phyloP scores from a whole-genome alignment of 2,888 invertebrate genomes.

The Microplitis manilae region DNA sequence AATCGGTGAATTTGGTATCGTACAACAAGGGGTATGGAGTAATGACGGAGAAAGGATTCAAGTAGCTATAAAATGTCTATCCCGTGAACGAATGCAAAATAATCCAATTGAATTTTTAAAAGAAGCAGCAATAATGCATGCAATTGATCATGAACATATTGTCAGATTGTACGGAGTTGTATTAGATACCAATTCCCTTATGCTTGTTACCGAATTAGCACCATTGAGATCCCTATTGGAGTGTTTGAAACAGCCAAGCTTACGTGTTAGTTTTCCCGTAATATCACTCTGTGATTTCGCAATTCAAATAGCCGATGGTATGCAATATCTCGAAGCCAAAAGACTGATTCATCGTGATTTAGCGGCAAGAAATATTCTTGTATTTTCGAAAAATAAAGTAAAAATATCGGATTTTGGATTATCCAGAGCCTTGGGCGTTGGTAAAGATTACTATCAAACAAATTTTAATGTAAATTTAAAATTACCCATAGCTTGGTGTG shows the following conservation, averaged over 20 bases:
- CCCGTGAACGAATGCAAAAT: slow-evolving; percentile 94
- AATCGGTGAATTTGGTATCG: slow-evolving; percentile 97
- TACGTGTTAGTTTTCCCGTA: slow-evolving; percentile 93
- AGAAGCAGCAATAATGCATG: slow-evolving; percentile 98
- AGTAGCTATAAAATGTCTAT: slow-evolving; percentile 97
- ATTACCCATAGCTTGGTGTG: slow-evolving; percentile 99
- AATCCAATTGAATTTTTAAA: slow-evolving; percentile 97
- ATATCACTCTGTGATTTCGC: slow-evolving; percentile 95
- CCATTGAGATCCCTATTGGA: slow-evolving; percentile 94
- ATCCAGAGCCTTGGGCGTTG: slow-evolving; percentile 94
- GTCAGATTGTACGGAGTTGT: slow-evolving; percentile 98
- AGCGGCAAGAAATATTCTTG: slow-evolving; percentile 97
- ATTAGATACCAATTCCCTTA: slow-evolving; percentile 89
- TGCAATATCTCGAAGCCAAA: slow-evolving; percentile 97
- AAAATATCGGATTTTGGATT: slow-evolving; percentile 99
- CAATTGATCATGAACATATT: slow-evolving; percentile 96
- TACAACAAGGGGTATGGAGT: slow-evolving; percentile 98
- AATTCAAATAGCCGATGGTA: slow-evolving; percentile 96
- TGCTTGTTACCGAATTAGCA: slow-evolving; percentile 91
- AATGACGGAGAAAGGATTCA: slow-evolving; percentile 93
- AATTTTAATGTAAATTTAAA: slow-evolving; percentile 98
- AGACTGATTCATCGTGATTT: slow-evolving; percentile 97
- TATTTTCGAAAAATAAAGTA: slow-evolving; percentile 95
- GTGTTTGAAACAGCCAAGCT: slow-evolving; percentile 93
- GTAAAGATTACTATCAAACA: slow-evolving; percentile 99